Base-by-base conservation (phyloP, 2,888 invertebrate genomes). In the Andrena fulva region DNA sequence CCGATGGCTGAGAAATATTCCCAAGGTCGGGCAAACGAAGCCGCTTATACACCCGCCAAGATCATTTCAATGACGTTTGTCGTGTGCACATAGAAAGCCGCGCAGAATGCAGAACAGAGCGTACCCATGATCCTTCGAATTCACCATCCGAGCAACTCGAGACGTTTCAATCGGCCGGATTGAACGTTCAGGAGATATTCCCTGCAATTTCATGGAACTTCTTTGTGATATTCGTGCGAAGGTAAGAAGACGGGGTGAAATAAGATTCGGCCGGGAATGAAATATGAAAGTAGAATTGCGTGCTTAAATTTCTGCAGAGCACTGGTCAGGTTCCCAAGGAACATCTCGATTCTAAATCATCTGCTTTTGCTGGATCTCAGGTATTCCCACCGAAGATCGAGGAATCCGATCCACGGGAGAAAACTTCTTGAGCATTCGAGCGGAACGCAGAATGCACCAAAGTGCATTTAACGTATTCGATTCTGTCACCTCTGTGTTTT, bases 21-120 rank as follows among this genome's bases (percentile, higher is more conserved):
- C 20, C 80, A 75, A 84, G 54, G 80, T 75, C 50, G 56, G 35
- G 27, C 48, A 5, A 50, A 59, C 12, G 5, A 12, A 24, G 3
- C 7, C 12, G 48, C 35, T 27, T 42, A 64, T 27, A 42, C 29
- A 7, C 20, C n/a, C 56, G 24, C 27, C 24, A 56, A 10, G 27
- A 56, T 56, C 56, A 10, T 56, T 56, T 56, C 27, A 10, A 27
- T 16, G 27, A 27, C 56, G 27, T 12, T 27, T 10, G 56, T 27
- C 10, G 27, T 24, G 10, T 2, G 56, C 10, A 0, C 27, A 8
- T 12, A 10, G 56, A 56, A 27, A 56, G 42, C 12, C 33, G 7
- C 24, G 33, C 52, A n/a, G 31, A 8, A 12, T 27, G 8, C 27
- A 62, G 12, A 4, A 4, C 27, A 16, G 29, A 29, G 16, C 29